Percentiles rank a stretch among this genome's conserved stretches.
Conservation (phyloP, 2,797 vertebrate species). For the Fratercula arctica region DNA sequence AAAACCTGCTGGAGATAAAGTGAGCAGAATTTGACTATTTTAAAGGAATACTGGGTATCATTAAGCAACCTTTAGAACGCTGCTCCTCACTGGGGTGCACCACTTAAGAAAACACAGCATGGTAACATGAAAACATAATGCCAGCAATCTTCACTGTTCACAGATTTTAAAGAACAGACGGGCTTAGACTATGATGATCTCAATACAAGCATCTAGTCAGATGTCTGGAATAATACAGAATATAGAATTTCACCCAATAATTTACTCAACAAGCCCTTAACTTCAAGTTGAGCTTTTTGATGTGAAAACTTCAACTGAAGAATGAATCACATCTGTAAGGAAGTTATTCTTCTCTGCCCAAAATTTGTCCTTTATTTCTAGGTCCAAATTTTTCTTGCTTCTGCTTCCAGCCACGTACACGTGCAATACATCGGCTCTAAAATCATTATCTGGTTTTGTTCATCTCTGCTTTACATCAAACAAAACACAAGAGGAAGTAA, state of each 20-base stretch:
- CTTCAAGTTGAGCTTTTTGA: slow-evolving; percentile 20
- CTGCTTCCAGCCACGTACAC: not conserved
- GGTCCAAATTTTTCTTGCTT: slow-evolving; percentile 11
- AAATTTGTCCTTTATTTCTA: slow-evolving; percentile 10
- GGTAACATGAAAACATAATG: slow-evolving; percentile 4
- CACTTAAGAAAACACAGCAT: not conserved
- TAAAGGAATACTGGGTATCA: not conserved
- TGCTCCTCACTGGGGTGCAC: not conserved
- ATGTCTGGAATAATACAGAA: not conserved
- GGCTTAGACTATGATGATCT: not conserved
- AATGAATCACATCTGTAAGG: slow-evolving; percentile 27
- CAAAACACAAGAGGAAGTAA: slow-evolving; percentile 54
- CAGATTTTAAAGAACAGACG: not conserved
- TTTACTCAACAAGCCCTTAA: not conserved
- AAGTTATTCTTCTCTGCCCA: not conserved
- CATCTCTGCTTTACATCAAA: slow-evolving; percentile 52
- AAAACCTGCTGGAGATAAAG: not conserved
- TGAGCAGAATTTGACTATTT: not conserved
- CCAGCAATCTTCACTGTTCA: not conserved
- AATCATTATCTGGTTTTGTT: slow-evolving; percentile 58
- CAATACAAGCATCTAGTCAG: not conserved
- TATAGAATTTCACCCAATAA: slow-evolving; percentile 14
- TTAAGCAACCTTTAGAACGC: not conserved
- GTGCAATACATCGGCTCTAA: slow-evolving; percentile 15
- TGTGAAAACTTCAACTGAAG: slow-evolving; percentile 8